These are phyloP conservation scores for Tenodera sinensis DNA, from an alignment of 2,888 invertebrate genomes.

Conservation along the genomic window DNA sequence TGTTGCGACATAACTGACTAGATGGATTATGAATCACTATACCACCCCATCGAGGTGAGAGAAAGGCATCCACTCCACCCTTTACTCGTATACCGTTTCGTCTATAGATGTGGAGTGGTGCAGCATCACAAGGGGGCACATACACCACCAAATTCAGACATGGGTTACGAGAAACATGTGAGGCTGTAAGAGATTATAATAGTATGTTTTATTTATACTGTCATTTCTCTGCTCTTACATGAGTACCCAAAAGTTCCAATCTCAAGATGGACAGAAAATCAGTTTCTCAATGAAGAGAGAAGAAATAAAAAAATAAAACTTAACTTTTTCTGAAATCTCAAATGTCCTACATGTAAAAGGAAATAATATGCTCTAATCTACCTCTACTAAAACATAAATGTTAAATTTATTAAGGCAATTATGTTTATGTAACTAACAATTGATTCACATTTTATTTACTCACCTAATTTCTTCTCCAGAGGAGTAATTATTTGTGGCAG, in stretches of 20 bases:
- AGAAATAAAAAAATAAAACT: too few relatives aligned
- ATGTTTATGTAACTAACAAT: too few relatives aligned
- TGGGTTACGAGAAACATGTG: constrained; percentile 77
- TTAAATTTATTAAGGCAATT: too few relatives aligned
- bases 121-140: constrained; percentile 66
- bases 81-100: constrained; percentile 46
- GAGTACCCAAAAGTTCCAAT: too few relatives aligned
- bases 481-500: constrained; percentile 81
- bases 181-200: constrained; percentile 49
- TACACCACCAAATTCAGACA: constrained; percentile 83
- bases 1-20: constrained; percentile 30
- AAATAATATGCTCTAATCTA: too few relatives aligned
- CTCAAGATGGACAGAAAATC: too few relatives aligned
- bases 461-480: constrained; percentile 74
- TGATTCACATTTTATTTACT: background rate
- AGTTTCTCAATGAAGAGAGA: too few relatives aligned
- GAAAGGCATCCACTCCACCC: constrained; percentile 62
- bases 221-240: too few relatives aligned
- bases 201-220: background rate
- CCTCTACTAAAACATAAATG: too few relatives aligned
- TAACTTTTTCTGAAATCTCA: too few relatives aligned
- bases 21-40: constrained; percentile 73
- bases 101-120: constrained; percentile 72
- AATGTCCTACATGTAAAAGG: too few relatives aligned
- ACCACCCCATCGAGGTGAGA: constrained; percentile 89